phyloP scores from a whole-genome alignment of 2,888 invertebrate genomes.

The Margaritifera margaritifera region DNA sequence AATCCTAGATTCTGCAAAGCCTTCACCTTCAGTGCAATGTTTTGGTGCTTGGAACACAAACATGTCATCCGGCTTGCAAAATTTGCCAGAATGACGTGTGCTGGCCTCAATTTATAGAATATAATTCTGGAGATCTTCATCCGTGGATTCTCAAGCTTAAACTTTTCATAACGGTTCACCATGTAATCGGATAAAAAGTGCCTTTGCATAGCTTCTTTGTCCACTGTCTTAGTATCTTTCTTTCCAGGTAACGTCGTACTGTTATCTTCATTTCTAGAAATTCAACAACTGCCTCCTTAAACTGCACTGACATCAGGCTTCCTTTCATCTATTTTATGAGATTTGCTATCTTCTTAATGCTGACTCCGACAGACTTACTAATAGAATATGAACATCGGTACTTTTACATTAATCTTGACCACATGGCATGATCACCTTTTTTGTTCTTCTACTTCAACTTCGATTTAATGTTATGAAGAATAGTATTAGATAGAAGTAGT shows the following conservation, averaged over 20 bases:
- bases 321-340: too few relatives aligned
- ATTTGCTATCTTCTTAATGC: too few relatives aligned
- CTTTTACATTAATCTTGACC: too few relatives aligned
- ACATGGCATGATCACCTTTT: too few relatives aligned
- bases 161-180: slow-evolving; percentile 15
- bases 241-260: slow-evolving; percentile 13
- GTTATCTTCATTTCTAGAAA: slow-evolving; percentile 17
- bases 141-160: slow-evolving; percentile 14
- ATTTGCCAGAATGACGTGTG: slow-evolving; percentile 5
- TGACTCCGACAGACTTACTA: too few relatives aligned
- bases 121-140: slow-evolving; percentile 13
- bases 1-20: slow-evolving; percentile 7
- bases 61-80: slow-evolving; percentile 15
- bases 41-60: slow-evolving; percentile 20
- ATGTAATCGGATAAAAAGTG: slow-evolving; percentile 17
- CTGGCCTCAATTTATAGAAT: slow-evolving; percentile 14
- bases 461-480: too few relatives aligned
- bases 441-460: too few relatives aligned
- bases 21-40: slow-evolving; percentile 22
- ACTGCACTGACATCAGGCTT: too few relatives aligned
- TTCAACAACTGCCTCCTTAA: background rate
- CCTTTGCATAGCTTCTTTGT: too few relatives aligned
- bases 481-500: too few relatives aligned
- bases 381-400: too few relatives aligned
- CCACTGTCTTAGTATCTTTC: slow-evolving; percentile 10